Conservation (phyloP, 2,113 vertebrate genomes). For the Heterotis niloticus region DNA sequence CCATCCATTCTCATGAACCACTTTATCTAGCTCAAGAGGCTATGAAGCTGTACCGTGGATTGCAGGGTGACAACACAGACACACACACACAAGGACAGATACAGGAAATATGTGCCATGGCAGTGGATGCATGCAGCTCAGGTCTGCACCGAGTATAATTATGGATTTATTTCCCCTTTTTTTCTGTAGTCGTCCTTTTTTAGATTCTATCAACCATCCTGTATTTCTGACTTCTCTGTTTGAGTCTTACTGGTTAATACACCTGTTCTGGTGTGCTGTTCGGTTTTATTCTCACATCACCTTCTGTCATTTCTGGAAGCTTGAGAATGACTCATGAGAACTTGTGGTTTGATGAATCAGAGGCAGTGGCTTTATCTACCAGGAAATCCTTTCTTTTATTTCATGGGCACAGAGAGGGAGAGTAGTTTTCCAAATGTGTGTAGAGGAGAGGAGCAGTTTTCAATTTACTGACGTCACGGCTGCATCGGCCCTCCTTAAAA, state of each 20-base stretch:
- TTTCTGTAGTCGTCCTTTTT: slow-evolving; percentile 54
- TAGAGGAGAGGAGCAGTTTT: slow-evolving; percentile 48
- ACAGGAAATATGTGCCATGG: too few species aligned
- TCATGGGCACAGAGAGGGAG: slow-evolving; percentile 46
- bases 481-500: too few species aligned
- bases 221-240: slow-evolving; percentile 42
- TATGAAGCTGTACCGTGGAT: too few species aligned
- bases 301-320: slow-evolving; percentile 52
- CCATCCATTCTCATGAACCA: too few species aligned
- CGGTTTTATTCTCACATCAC: slow-evolving; percentile 58
- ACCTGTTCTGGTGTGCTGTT: slow-evolving; percentile 51
- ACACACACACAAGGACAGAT: too few species aligned
- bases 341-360: slow-evolving; percentile 47
- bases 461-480: slow-evolving; percentile 56
- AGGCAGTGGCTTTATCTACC: slow-evolving; percentile 40
- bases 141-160: too few species aligned
- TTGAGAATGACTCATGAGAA: slow-evolving; percentile 54
- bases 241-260: slow-evolving; percentile 58
- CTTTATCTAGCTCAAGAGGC: too few species aligned
- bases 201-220: slow-evolving; percentile 49
- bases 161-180: slow-evolving; percentile 7
- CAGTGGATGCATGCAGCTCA: too few species aligned
- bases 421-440: slow-evolving; percentile 53
- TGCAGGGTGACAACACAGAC: too few species aligned
- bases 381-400: slow-evolving; percentile 52